Percentiles rank a stretch among this genome's conserved stretches.
phyloP scores from a whole-genome alignment of 2,888 invertebrate genomes.

The Scrobipalpa costella region DNA sequence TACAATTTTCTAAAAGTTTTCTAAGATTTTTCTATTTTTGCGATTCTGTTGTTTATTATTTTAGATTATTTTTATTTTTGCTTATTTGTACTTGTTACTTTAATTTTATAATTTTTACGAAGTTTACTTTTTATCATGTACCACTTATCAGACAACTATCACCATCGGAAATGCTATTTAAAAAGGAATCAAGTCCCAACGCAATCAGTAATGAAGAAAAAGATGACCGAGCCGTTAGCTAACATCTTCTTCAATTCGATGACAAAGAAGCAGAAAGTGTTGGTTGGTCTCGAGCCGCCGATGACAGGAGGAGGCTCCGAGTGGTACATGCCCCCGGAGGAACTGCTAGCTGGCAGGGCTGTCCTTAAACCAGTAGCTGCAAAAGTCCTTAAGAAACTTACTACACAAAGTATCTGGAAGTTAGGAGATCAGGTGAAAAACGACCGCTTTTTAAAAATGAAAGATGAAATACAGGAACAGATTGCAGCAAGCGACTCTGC shows the following conservation, averaged over 20 bases:
- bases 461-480: constrained; percentile 45
- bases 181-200: constrained; percentile 63
- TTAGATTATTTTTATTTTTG: too few species aligned
- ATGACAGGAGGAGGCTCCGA: constrained; percentile 66
- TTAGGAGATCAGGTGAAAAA: constrained; percentile 50
- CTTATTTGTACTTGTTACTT: too few species aligned
- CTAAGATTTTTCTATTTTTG: too few species aligned
- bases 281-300: constrained; percentile 67
- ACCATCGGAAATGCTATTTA: constrained; percentile 62
- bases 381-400: constrained; percentile 52
- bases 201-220: constrained; percentile 60
- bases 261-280: constrained; percentile 55
- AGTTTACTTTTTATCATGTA: constrained; percentile 47
- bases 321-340: constrained; percentile 65
- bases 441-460: constrained; percentile 46
- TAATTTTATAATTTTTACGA: too few species aligned
- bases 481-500: constrained; percentile 51
- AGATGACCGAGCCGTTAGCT: constrained; percentile 62
- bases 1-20: too few species aligned
- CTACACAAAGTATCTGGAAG: constrained; percentile 53
- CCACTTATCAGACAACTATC: constrained; percentile 57
- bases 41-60: too few species aligned
- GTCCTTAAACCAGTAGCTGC: constrained; percentile 61
- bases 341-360: constrained; percentile 56
- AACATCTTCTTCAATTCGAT: constrained; percentile 68